Percentiles rank a stretch among this genome's conserved stretches.
These are phyloP conservation scores for Heterocephalus glaber DNA, from an alignment of 2,113 vertebrate species.

Conservation along the genomic window DNA sequence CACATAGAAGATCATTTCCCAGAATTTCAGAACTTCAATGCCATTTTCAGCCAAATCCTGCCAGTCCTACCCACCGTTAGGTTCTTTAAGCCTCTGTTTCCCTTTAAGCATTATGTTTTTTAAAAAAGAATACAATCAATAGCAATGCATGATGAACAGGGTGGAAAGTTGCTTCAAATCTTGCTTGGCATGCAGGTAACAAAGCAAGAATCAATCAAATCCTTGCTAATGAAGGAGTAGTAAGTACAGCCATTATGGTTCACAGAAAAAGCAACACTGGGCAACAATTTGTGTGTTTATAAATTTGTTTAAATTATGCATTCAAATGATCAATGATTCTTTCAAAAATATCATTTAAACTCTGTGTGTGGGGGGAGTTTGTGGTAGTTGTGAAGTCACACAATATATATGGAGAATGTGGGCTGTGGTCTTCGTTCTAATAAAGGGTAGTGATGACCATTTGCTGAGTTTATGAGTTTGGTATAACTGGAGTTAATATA, in stretches of 20 bases:
- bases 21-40: not conserved
- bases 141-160: not conserved
- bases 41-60: not conserved
- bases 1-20: not conserved
- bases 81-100: not conserved
- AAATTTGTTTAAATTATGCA: not conserved
- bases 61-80: not conserved
- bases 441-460: not conserved
- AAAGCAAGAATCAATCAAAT: not conserved
- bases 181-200: not conserved
- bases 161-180: not conserved
- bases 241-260: rapidly evolving
- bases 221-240: not conserved
- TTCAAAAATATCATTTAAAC: not conserved
- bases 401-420: not conserved
- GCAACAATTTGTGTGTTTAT: not conserved
- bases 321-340: not conserved
- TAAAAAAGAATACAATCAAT: not conserved
- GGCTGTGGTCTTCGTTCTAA: not conserved
- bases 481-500: not conserved
- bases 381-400: not conserved
- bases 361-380: not conserved
- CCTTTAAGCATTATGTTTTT: not conserved
- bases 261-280: not conserved
- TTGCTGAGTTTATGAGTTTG: not conserved